Evolutionary conservation across 2,888 invertebrate genomes (phyloP).

Genomic region (Eristalis arbustorum): DNA sequence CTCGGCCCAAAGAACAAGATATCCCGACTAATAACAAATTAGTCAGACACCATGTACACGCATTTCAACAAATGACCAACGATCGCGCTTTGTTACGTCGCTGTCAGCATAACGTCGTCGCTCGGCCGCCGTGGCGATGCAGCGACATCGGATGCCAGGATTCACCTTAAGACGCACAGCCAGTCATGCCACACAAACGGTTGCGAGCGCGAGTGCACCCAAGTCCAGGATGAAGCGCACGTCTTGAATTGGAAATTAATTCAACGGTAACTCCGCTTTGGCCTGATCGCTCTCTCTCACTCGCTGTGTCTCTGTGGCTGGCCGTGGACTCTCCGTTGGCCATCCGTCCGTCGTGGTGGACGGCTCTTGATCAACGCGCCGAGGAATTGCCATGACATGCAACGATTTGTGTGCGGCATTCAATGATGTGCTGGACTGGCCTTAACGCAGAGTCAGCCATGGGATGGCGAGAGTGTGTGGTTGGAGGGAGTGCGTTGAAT

Average conservation of each 20-base stretch:
- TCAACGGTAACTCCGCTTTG: slow-evolving; percentile 64
- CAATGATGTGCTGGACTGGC: slow-evolving; percentile 64
- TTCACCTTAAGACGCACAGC: slow-evolving; percentile 38
- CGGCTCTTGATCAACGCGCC: slow-evolving; percentile 29
- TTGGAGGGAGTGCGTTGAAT: slow-evolving; percentile 19
- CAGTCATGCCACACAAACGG: slow-evolving; percentile 22
- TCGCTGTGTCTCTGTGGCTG: slow-evolving; percentile 5
- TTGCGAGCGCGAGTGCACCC: slow-evolving; percentile 4
- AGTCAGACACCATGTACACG: slow-evolving; percentile 68
- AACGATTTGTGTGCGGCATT: slow-evolving; percentile 67
- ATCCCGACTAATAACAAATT: slow-evolving; percentile 60
- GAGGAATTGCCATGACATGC: slow-evolving; percentile 61
- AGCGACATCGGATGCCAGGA: slow-evolving; percentile 26
- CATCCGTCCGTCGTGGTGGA: background rate
- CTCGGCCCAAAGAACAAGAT: slow-evolving; percentile 18
- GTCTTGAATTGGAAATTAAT: slow-evolving; percentile 71
- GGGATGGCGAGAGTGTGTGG: background rate
- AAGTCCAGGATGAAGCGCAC: slow-evolving; percentile 26
- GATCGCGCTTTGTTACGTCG: slow-evolving; percentile 35
- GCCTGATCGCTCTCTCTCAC: slow-evolving; percentile 5
- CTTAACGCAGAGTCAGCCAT: slow-evolving; percentile 57
- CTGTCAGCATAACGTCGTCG: slow-evolving; percentile 12
- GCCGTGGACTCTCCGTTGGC: slow-evolving; percentile 12
- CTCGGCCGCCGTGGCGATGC: slow-evolving; percentile 6
- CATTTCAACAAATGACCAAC: slow-evolving; percentile 66